Conservation (phyloP, 1,140 invertebrate genomes). For the Temnothorax curvispinosus region DNA sequence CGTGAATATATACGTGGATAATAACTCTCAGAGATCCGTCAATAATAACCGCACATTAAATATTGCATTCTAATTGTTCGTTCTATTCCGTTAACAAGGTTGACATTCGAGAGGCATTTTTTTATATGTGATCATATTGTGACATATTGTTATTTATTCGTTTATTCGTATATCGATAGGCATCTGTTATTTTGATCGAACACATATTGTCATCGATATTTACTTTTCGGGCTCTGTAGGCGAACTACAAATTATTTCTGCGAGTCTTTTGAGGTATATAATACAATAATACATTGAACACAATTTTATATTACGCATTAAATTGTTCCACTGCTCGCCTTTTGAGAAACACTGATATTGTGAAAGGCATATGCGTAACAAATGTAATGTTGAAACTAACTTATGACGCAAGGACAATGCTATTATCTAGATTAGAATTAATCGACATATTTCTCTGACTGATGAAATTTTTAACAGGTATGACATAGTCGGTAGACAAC, state of each 20-base stretch:
- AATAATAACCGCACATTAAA: background rate
- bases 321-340: background rate
- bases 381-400: constrained; percentile 15
- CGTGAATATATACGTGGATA: background rate
- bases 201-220: background rate
- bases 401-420: constrained; percentile 6
- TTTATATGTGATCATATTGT: too few relatives aligned
- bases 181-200: background rate
- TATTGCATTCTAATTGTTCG: background rate
- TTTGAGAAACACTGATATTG: constrained; percentile 30
- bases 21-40: constrained; percentile 17
- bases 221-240: too few relatives aligned
- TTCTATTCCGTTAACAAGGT: too few relatives aligned
- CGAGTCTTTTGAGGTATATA: background rate
- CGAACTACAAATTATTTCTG: background rate
- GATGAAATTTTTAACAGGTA: constrained; percentile 45
- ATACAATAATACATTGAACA: too few relatives aligned
- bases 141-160: background rate
- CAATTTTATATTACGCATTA: background rate
- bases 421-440: constrained; percentile 64
- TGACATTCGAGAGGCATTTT: background rate
- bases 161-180: background rate
- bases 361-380: constrained; percentile 6
- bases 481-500: background rate
- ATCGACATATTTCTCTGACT: constrained; percentile 45